These are phyloP conservation scores for Plutomurus gul DNA, from an alignment of 1,140 invertebrate genomes.

Conservation along the genomic window DNA sequence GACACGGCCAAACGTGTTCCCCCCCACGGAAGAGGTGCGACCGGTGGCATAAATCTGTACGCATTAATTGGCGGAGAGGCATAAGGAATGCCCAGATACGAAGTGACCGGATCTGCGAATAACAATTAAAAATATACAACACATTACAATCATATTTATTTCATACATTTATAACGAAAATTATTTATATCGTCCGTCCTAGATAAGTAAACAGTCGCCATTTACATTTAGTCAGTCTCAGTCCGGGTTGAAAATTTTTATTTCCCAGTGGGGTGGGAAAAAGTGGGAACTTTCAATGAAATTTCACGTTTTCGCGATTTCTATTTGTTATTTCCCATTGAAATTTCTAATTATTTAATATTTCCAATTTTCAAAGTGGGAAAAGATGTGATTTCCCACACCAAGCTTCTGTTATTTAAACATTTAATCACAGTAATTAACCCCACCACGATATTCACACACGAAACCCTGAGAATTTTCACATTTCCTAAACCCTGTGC, in stretches of 20 bases:
- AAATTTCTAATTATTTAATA: too few species aligned
- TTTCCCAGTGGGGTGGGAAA: too few species aligned
- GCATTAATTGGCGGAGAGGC: slow-evolving; percentile 52
- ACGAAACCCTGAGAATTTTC: too few species aligned
- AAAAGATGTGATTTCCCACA: too few species aligned
- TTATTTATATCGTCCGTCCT: neutral
- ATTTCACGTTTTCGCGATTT: too few species aligned
- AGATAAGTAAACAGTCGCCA: neutral
- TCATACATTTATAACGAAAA: neutral
- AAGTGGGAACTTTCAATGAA: too few species aligned
- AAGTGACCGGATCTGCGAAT: slow-evolving; percentile 48
- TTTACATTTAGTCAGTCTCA: neutral
- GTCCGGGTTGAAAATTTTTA: neutral
- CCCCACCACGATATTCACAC: too few species aligned
- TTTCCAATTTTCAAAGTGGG: too few species aligned
- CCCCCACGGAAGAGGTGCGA: slow-evolving; percentile 64
- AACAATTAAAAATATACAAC: neutral
- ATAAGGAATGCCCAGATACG: slow-evolving; percentile 50
- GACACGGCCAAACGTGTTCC: slow-evolving; percentile 74
- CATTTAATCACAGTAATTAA: too few species aligned
- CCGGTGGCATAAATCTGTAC: slow-evolving; percentile 53
- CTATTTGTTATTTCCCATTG: too few species aligned
- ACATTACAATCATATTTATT: neutral
- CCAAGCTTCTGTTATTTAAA: too few species aligned
- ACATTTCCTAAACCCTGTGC: too few species aligned